Conservation (phyloP, 2,888 invertebrate genomes). For the Nycteola revayana region DNA sequence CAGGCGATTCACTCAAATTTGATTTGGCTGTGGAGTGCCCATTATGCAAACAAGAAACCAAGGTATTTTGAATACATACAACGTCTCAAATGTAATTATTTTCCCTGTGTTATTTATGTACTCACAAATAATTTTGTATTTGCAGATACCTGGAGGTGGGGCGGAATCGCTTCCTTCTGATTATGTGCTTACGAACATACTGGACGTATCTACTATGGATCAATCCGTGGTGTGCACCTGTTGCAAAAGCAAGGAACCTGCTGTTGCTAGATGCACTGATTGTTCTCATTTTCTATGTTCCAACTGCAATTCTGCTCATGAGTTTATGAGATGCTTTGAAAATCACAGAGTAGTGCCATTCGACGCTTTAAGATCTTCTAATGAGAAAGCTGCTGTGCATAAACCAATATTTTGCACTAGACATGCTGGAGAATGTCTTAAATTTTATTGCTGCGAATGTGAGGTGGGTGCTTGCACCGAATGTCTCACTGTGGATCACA, state of each 20-base stretch:
- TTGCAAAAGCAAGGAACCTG: conserved; percentile 97
- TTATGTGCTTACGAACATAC: conserved; percentile 92
- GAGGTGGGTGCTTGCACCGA: conserved; percentile 94
- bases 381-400: conserved; percentile 91
- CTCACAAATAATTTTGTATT: conserved; percentile 15
- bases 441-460: conserved; percentile 94
- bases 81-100: no score
- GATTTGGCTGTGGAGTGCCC: conserved; percentile 88
- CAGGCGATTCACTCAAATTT: conserved; percentile 84
- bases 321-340: conserved; percentile 98
- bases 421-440: conserved; percentile 91
- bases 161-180: conserved; percentile 92
- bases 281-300: conserved; percentile 97
- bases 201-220: conserved; percentile 91
- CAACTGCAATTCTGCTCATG: conserved; percentile 97
- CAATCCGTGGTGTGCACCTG: conserved; percentile 92
- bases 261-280: conserved; percentile 96
- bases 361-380: conserved; percentile 91
- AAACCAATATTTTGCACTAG: conserved; percentile 93
- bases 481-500: conserved; percentile 92
- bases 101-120: neutral
- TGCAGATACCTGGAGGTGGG: conserved; percentile 87
- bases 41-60: conserved; percentile 92
- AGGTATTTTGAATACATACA: conserved; percentile 66
- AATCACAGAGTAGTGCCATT: conserved; percentile 95